Conservation (phyloP, 2,888 invertebrate genomes). For the Atherix ibis region DNA sequence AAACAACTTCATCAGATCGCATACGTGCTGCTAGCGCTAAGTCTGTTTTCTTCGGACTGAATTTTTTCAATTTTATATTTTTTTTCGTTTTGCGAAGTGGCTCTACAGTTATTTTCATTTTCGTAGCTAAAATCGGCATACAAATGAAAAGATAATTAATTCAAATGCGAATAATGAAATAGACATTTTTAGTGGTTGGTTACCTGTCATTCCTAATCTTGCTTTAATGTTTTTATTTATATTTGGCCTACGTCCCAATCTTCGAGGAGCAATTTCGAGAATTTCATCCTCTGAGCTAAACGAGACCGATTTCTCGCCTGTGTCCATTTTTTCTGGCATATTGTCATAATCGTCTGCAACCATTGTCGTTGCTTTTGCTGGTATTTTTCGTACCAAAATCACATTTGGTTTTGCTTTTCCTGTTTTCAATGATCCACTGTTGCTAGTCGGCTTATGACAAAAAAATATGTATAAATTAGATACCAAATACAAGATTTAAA, state of each 20-base stretch:
- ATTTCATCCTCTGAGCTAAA: conserved; percentile 32
- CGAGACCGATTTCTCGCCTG: conserved; percentile 27
- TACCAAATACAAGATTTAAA: no score
- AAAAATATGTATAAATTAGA: no score
- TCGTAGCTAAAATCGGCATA: no score
- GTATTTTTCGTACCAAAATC: conserved; percentile 29
- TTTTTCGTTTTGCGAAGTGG: conserved; percentile 24
- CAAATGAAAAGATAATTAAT: no score
- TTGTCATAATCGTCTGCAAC: conserved; percentile 17
- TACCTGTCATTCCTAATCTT: conserved; percentile 18
- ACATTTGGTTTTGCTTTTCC: conserved; percentile 23
- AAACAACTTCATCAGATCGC: conserved; percentile 27
- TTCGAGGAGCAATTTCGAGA: conserved; percentile 26
- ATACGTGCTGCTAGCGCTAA: conserved; percentile 18
- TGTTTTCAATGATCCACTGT: conserved; percentile 1
- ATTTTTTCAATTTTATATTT: conserved; percentile 24
- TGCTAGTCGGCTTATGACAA: neutral
- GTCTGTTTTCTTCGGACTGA: no score
- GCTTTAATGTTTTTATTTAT: conserved; percentile 16
- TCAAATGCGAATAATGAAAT: no score
- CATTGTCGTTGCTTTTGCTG: conserved; percentile 21
- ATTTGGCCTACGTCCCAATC: conserved; percentile 12
- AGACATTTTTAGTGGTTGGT: no score
- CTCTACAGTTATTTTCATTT: no score
- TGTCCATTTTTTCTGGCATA: conserved; percentile 15